Evolutionary conservation across 2,888 invertebrate species (phyloP), one percentile per base, ranked within the genome.

Genomic region (Thymelicus sylvestris): DNA sequence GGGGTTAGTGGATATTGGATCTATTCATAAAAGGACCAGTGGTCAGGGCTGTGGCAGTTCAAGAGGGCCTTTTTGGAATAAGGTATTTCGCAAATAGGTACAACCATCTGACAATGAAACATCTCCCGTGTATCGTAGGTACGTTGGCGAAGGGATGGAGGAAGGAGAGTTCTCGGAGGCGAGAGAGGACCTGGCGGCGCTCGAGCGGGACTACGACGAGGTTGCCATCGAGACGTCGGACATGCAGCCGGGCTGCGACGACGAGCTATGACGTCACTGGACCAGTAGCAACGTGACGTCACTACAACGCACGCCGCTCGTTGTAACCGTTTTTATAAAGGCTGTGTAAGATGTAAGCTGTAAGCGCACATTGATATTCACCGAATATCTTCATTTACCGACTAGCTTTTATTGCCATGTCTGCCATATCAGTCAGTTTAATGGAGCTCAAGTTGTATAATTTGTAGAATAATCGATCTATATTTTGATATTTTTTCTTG

Each of bases 141-240:
- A 96, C 87, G 96, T 96, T 60, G 96, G 96, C 59, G 96, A 97
- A 86, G 97, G 97, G 69, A 97, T 97, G 97, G 96, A 97, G 82
- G 97, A 97, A 85, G 97, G 97, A 0, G 97, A 97, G 87, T 97
- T 97, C 89, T 95, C 96, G 7, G 97, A 97, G 85, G 97, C 97
- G 31, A 94, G 97, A 39, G 97, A 97, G 83, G 97, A 97, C 88
- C 91, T 97, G 75, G 96, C 95, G 67, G 95, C 96, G 31, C 90
- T 96, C 5, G 96, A 96, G 86, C 94, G 95, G 78, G 97, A 97
- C 81, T 96, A 96, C 86, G 96, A 96, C 79, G 96, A 96, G 84
- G 96, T 96, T 15, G 96, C 96, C 72, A 94, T 95, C 80, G 96
- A 96, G 80, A 91, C 92, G 71, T 86, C 89, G 0, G 93, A 93